phyloP scores from a whole-genome alignment of 2,797 vertebrate species.

The Acanthiza pusilla region DNA sequence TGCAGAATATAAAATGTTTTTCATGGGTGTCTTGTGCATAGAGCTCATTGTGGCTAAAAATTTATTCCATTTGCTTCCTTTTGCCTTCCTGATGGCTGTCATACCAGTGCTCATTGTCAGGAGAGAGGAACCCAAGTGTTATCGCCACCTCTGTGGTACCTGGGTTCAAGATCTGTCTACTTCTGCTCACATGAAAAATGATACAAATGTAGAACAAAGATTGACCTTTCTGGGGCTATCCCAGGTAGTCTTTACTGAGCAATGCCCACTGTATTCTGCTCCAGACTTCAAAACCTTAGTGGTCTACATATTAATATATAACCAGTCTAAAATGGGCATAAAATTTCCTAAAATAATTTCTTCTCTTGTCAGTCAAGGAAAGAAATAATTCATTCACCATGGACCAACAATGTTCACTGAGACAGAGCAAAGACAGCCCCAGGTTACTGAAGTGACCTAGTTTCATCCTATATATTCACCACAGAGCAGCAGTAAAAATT shows the following conservation, averaged over 20 bases:
- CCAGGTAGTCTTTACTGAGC: background rate
- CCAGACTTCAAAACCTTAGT: background rate
- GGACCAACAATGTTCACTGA: conserved; percentile 52
- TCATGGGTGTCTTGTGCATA: background rate
- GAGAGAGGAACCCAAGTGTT: background rate
- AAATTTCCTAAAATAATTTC: conserved; percentile 48
- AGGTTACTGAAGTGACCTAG: conserved; percentile 63
- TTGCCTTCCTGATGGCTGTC: background rate
- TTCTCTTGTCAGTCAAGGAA: conserved; percentile 53
- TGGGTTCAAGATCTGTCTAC: background rate
- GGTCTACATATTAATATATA: background rate
- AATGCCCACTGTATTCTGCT: background rate
- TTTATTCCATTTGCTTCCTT: background rate
- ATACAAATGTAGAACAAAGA: background rate
- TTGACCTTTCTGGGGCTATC: background rate
- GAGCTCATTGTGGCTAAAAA: background rate
- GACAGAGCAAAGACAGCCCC: conserved; percentile 62
- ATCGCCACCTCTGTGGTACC: background rate
- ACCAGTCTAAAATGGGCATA: background rate
- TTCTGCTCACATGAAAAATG: background rate
- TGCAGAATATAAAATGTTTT: background rate
- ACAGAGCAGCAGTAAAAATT: conserved; percentile 32
- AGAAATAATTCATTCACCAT: conserved; percentile 59
- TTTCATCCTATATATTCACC: conserved; percentile 50
- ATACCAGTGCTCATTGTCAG: rapidly evolving